phyloP scores from a whole-genome alignment of 2,113 vertebrate species.

The Urocitellus parryii region DNA sequence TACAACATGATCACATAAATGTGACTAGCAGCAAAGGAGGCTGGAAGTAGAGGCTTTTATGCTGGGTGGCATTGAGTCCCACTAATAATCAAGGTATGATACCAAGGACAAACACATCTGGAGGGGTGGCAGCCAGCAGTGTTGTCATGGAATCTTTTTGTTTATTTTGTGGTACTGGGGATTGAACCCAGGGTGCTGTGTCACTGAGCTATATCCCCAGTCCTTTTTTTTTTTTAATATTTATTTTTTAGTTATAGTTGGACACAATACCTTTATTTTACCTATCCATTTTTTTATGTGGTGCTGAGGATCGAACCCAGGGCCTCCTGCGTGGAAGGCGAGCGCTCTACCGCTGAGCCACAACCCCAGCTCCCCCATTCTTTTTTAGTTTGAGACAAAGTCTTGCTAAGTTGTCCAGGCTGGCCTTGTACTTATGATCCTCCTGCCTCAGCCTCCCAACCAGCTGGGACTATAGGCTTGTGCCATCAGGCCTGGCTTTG shows the following conservation, averaged over 20 bases:
- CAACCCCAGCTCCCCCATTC: too few species aligned
- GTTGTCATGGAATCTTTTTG: not conserved
- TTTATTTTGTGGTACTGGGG: not conserved
- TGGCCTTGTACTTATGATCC: not conserved
- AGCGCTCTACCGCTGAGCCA: too few species aligned
- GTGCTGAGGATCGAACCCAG: too few species aligned
- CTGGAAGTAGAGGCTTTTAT: not conserved
- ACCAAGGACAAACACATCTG: not conserved
- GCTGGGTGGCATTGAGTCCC: not conserved
- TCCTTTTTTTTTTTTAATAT: too few species aligned
- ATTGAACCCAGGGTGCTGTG: not conserved
- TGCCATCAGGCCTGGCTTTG: not conserved
- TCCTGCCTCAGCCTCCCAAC: not conserved
- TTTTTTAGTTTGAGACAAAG: not conserved
- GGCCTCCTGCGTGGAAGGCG: too few species aligned
- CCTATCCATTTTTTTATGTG: too few species aligned
- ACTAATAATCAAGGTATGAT: not conserved
- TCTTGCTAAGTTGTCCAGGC: not conserved
- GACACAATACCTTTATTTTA: too few species aligned
- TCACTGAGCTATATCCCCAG: not conserved
- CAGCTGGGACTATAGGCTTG: not conserved
- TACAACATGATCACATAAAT: not conserved
- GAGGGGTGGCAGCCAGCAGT: not conserved
- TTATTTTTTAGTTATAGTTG: too few species aligned
- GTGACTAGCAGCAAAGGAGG: not conserved